phyloP scores from a whole-genome alignment of 30 jellyfish, hydroid and myxozoan genomes.

The Mastigias papua region DNA sequence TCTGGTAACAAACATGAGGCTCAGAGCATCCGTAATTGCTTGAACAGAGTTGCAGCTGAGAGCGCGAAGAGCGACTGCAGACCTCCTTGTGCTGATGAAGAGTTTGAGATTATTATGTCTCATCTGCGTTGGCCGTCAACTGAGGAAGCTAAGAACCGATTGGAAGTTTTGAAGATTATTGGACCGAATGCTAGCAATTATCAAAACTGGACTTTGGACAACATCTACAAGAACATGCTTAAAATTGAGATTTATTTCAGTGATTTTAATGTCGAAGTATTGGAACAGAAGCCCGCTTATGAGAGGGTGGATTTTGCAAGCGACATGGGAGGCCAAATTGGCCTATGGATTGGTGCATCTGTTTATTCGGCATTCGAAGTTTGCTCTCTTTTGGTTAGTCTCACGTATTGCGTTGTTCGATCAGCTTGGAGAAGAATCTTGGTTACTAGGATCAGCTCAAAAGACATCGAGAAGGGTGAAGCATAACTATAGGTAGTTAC shows the following conservation, averaged over 20 bases:
- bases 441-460: no score
- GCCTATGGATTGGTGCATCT: background rate
- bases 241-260: constrained; percentile 1
- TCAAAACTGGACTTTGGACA: background rate
- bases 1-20: background rate
- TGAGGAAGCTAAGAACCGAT: background rate
- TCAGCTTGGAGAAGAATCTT: no score
- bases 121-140: background rate
- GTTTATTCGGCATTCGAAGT: background rate
- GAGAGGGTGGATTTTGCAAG: background rate
- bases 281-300: background rate
- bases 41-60: background rate
- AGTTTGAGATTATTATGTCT: background rate
- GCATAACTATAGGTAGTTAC: no score
- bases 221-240: background rate
- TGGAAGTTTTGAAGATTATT: background rate
- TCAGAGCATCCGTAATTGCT: background rate
- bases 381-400: background rate
- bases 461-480: no score
- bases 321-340: background rate
- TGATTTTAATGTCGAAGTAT: background rate
- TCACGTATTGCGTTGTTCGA: background rate
- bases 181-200: background rate
- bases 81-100: background rate
- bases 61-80: background rate